A percentile compares a stretch with the other conserved stretches of the same genome.
Evolutionary conservation across 2,113 vertebrate species (phyloP).

Genomic region (Chloroceryle aenea): DNA sequence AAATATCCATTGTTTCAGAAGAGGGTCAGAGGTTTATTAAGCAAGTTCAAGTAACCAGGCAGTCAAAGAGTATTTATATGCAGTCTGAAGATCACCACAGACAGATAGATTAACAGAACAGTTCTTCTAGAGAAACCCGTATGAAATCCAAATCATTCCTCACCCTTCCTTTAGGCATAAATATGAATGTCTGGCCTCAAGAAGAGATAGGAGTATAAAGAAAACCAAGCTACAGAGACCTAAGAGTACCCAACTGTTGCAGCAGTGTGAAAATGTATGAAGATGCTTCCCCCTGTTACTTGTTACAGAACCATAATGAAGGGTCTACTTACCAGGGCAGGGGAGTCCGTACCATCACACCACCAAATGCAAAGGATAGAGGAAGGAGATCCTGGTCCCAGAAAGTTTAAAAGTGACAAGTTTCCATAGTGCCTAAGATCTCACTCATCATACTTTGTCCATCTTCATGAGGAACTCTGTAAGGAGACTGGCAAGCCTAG

Average conservation of each 20-base stretch:
- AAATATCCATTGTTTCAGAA: not conserved
- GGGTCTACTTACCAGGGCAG: no score
- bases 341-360: no score
- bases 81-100: not conserved
- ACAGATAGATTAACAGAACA: accelerated
- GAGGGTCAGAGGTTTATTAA: not conserved
- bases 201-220: not conserved
- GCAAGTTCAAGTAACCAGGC: not conserved
- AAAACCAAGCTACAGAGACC: not conserved
- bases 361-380: not conserved
- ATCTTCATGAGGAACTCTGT: not conserved
- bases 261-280: no score
- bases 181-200: not conserved
- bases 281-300: no score
- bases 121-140: not conserved
- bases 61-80: not conserved
- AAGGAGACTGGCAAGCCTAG: not conserved
- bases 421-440: not conserved
- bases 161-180: not conserved
- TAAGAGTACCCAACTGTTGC: not conserved
- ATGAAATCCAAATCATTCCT: not conserved
- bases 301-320: no score
- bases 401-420: not conserved
- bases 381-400: not conserved
- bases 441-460: not conserved